phyloP scores from a whole-genome alignment of 2,113 vertebrate species.

The Hippocampus abdominalis region DNA sequence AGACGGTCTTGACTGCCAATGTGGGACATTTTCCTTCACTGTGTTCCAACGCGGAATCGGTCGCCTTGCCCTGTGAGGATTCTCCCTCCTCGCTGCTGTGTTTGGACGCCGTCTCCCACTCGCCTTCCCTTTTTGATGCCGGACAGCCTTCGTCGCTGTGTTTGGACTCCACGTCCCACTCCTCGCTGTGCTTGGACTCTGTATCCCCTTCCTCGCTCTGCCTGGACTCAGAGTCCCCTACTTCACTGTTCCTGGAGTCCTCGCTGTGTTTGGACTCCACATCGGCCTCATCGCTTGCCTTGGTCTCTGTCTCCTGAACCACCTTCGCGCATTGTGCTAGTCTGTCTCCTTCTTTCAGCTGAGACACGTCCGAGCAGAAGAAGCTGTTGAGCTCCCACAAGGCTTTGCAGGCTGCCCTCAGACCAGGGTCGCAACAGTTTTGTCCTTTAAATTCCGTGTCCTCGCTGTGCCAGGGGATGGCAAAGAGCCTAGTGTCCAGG shows the following conservation, averaged over 20 bases:
- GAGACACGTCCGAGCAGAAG: slow-evolving; percentile 74
- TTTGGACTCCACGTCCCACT: slow-evolving; percentile 65
- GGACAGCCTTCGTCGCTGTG: slow-evolving; percentile 67
- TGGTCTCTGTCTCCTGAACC: slow-evolving; percentile 37
- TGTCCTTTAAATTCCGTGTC: slow-evolving; percentile 69
- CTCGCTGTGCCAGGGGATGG: slow-evolving; percentile 87
- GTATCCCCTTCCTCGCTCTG: slow-evolving; percentile 68
- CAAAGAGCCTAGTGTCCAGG: slow-evolving; percentile 91
- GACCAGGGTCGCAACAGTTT: slow-evolving; percentile 77
- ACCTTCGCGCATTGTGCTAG: slow-evolving; percentile 39
- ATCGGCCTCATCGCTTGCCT: slow-evolving; percentile 44
- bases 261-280: slow-evolving; percentile 64
- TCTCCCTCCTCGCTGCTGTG: slow-evolving; percentile 62
- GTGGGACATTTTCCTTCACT: slow-evolving; percentile 46
- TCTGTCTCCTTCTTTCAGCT: slow-evolving; percentile 58
- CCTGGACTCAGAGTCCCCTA: slow-evolving; percentile 60
- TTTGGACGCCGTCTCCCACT: slow-evolving; percentile 59
- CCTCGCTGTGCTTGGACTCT: slow-evolving; percentile 71
- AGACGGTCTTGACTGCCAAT: slow-evolving; percentile 27
- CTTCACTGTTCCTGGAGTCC: slow-evolving; percentile 66
- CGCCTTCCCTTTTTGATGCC: slow-evolving; percentile 49
- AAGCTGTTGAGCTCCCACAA: slow-evolving; percentile 88
- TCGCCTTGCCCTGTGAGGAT: slow-evolving; percentile 35
- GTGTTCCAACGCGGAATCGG: slow-evolving; percentile 22
- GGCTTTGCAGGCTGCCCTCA: slow-evolving; percentile 82